Evolutionary conservation across 2,113 vertebrate genomes (phyloP), one percentile per base, ranked within the genome.

Genomic region (Heterotis niloticus): DNA sequence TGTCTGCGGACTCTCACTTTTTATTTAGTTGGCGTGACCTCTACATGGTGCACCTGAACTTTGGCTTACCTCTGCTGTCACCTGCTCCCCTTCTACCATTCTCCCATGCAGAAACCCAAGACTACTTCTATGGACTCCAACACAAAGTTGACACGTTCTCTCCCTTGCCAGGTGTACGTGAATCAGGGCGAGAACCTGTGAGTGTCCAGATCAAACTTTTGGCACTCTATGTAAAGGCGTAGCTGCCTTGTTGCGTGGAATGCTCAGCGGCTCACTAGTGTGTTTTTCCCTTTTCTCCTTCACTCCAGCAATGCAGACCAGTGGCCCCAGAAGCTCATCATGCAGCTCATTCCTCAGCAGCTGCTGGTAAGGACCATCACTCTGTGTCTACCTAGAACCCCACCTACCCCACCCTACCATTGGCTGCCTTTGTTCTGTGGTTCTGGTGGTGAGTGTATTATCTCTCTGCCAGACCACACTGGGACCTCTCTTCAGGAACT

Each of bases 281-380:
- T 71, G 70, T 74, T 44, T 44, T 44, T 11, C 0, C 10, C 0
- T 3, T 0, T 0, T 10, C 78, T 84, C 24, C 0, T 0, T 68
- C 34, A 44, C 34, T 44, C 28, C 90, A 96, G 96, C 81, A 97
- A 96, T 85, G 94, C 96, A 0, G 96, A 97, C 78, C 95, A 97
- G 85, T 97, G 96, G 96, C 96, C 96, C 0, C 95, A 96, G 88
- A 97, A 97, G 79, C 91, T 97, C 60, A 96, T 97, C 83, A 97
- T 97, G 96, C 96, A 97, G 88, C 91, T 97, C 44, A 97, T 97
- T 84, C 96, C 96, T 0, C 96, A 97, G 80, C 95, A 96, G 83
- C 87, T 97, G 65, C 83, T 97, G 91, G 96, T 97, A 87, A 89
- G 91, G 16, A 14, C 0, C 64, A 10, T n/a, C 14, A n/a, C 57